These are phyloP conservation scores for Ctenosaura bakeri DNA, from an alignment of 2,797 vertebrate species.

Conservation along the genomic window DNA sequence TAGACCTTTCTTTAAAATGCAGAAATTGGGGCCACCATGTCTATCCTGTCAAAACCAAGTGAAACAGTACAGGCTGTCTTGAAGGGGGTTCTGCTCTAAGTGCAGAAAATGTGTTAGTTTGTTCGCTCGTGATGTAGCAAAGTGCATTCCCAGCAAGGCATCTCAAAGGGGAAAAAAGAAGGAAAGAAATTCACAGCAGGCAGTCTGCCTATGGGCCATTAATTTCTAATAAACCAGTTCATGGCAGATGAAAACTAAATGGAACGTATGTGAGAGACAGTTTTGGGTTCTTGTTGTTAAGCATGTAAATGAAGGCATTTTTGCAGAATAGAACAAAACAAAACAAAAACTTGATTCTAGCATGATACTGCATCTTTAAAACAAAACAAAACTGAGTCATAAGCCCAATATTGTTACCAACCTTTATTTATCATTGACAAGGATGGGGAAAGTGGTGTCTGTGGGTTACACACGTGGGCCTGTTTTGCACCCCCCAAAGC, in stretches of 20 bases:
- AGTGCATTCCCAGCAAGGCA: conserved; percentile 52
- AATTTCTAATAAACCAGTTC: conserved; percentile 26
- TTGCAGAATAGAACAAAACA: conserved; percentile 8
- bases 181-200: conserved; percentile 32
- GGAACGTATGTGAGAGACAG: neutral
- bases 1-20: conserved; percentile 29
- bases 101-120: conserved; percentile 46
- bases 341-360: neutral
- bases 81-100: conserved; percentile 42
- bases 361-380: neutral
- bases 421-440: neutral
- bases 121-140: conserved; percentile 52
- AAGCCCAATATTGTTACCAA: neutral
- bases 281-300: neutral
- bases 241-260: conserved; percentile 22
- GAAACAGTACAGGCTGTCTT: conserved; percentile 54
- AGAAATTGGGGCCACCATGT: conserved; percentile 28
- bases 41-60: conserved; percentile 62
- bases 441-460: too few relatives aligned
- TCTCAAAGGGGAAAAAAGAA: conserved; percentile 30
- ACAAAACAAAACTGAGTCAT: neutral
- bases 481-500: too few relatives aligned
- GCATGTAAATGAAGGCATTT: conserved; percentile 17
- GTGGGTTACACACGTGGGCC: too few relatives aligned
- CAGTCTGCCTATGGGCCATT: conserved; percentile 35